Base-by-base conservation (phyloP, 2,888 invertebrate species). In the Pheosia gnoma region DNA sequence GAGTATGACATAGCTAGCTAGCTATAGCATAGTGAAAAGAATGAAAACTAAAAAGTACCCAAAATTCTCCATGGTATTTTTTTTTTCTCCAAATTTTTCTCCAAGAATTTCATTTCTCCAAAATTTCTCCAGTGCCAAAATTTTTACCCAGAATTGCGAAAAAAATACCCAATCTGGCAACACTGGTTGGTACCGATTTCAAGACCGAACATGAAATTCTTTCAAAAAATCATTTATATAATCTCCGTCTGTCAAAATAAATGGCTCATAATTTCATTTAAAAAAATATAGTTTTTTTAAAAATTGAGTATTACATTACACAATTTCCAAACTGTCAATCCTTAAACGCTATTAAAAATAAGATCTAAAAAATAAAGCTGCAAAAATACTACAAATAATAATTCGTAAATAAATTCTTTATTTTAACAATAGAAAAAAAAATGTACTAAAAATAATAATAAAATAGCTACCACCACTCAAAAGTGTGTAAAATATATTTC, bases 331-430 rank as follows among this genome's bases (percentile, higher is more conserved):
- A 65, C 56, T 62, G 59, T 63, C 62, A 36, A 65, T 53, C 57
- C 69, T 51, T 51, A 58, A 51, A 58, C 10, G 8, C 51, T 3
- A 61, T 60, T 60, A 63, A 61, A 63, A 65, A 63, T 63, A 65
- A 71, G 47, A 55, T 59, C 65, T 73, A 74, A 68, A 71, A 55
- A 71, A 78, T 72, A 77, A 74, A 73, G 75, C 74, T 71, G 68
- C 62, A 68, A 73, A 73, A 76, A 71, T 73, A 77, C 72, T 71
- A 59, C 64, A 69, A 74, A 69, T 69, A 71, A 77, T 74, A 80
- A 75, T 75, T 74, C 72, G 74, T 72, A 72, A 70, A 78, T 74
- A 77, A 72, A 74, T 75, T 68, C 72, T 75, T 75, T 67, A 67
- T 71, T 66, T 10, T 53, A 37, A 38, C 37, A 41, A 71, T 54